These are phyloP conservation scores for Saccostrea glomerata DNA, from an alignment of 1,140 invertebrate genomes.

Conservation along the genomic window DNA sequence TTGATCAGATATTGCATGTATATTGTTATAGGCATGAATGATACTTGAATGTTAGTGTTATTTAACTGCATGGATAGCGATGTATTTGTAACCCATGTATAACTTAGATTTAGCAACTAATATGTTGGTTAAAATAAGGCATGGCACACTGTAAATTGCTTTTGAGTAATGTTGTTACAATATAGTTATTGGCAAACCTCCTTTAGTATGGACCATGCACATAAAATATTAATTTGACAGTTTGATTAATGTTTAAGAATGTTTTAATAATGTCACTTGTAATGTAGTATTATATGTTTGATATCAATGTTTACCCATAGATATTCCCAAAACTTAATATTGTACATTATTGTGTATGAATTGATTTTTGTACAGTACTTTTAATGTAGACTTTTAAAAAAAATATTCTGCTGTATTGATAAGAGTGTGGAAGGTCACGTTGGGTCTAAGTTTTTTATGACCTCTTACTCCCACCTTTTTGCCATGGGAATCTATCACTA, in stretches of 20 bases:
- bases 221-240: neutral
- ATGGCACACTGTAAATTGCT: neutral
- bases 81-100: neutral
- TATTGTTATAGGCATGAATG: neutral
- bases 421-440: slow-evolving; percentile 5
- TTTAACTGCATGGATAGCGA: neutral
- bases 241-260: no score
- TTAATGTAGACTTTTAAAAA: neutral
- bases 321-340: neutral
- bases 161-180: neutral
- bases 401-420: neutral
- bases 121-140: neutral
- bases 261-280: neutral
- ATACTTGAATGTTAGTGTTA: neutral
- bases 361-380: neutral
- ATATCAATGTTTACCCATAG: neutral
- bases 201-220: neutral
- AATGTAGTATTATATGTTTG: neutral
- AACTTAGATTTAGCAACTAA: slow-evolving; percentile 13
- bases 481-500: slow-evolving; percentile 20
- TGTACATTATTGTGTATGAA: neutral
- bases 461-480: neutral
- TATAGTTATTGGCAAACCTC: neutral
- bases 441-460: neutral
- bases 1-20: neutral